Evolutionary conservation across 92 coral and sea anemone genomes (phyloP).

Genomic region (Phenganax marumi): DNA sequence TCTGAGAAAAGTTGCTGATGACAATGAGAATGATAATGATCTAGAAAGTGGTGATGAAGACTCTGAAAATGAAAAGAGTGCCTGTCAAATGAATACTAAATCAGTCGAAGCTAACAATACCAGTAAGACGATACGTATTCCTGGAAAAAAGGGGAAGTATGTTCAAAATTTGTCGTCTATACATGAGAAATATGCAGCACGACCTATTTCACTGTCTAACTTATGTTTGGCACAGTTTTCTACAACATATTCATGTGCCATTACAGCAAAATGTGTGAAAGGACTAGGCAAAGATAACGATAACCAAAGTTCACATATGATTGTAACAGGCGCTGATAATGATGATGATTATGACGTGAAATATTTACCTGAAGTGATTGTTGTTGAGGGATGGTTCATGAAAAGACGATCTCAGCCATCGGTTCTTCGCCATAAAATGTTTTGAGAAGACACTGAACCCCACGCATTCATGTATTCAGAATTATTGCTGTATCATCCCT

Average conservation of each 20-base stretch:
- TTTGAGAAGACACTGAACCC: conserved; percentile 35
- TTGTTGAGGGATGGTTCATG: conserved; percentile 31
- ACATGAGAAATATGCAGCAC: conserved; percentile 17
- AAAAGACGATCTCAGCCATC: conserved; percentile 34
- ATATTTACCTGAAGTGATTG: conserved; percentile 28
- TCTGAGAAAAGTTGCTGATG: conserved; percentile 18
- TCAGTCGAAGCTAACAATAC: background rate
- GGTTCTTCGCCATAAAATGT: conserved; percentile 25
- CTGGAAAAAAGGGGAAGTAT: conserved; percentile 36
- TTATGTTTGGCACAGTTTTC: conserved; percentile 34
- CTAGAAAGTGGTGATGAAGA: conserved; percentile 20
- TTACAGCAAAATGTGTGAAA: conserved; percentile 29
- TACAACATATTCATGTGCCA: conserved; percentile 25
- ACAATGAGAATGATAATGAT: conserved; percentile 1
- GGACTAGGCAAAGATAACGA: conserved; percentile 6
- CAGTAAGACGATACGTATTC: conserved; percentile 18
- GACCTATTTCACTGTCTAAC: conserved; percentile 24
- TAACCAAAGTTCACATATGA: conserved; percentile 23
- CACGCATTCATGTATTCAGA: conserved; percentile 38
- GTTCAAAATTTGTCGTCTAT: conserved; percentile 32
- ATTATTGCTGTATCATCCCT: conserved; percentile 21
- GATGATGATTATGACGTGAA: conserved; percentile 23
- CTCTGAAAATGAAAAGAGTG: conserved; percentile 19
- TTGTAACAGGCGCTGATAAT: conserved; percentile 31
- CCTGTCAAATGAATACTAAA: background rate